Evolutionary conservation across 2,113 vertebrate species (phyloP).

Genomic region (Sclerurus mexicanus): DNA sequence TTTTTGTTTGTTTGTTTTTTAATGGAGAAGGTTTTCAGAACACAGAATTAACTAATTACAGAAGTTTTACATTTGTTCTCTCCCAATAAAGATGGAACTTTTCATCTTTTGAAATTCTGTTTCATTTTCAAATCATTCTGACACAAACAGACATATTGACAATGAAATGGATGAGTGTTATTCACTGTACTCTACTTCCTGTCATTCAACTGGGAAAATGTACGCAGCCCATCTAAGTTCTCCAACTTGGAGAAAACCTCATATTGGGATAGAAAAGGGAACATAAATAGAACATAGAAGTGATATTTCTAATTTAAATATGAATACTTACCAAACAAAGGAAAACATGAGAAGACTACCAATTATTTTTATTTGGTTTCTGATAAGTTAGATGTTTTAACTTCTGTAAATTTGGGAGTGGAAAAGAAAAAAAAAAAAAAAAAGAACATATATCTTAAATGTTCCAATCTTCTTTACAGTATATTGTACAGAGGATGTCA

Average conservation of each 20-base stretch:
- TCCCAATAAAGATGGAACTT: not conserved
- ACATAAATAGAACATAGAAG: too few species aligned
- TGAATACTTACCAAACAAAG: not conserved
- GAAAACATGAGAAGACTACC: not conserved
- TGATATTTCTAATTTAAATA: not conserved
- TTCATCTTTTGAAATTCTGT: not conserved
- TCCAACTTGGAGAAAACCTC: not conserved
- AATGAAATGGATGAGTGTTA: not conserved
- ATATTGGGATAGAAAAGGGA: not conserved
- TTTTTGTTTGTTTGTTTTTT: not conserved
- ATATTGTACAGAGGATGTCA: not conserved
- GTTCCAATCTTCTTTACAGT: not conserved
- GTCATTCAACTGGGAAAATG: conserved; percentile 5
- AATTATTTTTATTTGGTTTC: not conserved
- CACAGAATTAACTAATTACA: not conserved
- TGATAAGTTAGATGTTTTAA: not conserved
- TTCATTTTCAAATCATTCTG: conserved; percentile 24
- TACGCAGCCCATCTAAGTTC: not conserved
- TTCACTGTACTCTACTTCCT: not conserved
- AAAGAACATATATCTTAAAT: not conserved
- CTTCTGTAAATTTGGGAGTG: not conserved
- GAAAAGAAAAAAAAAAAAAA: not conserved
- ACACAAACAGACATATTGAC: not conserved
- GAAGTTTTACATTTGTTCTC: not conserved
- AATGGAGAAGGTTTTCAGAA: not conserved